Percentiles rank a stretch among this genome's conserved stretches.
Evolutionary conservation across 1,140 invertebrate genomes (phyloP).

Genomic region (Limonius californicus): DNA sequence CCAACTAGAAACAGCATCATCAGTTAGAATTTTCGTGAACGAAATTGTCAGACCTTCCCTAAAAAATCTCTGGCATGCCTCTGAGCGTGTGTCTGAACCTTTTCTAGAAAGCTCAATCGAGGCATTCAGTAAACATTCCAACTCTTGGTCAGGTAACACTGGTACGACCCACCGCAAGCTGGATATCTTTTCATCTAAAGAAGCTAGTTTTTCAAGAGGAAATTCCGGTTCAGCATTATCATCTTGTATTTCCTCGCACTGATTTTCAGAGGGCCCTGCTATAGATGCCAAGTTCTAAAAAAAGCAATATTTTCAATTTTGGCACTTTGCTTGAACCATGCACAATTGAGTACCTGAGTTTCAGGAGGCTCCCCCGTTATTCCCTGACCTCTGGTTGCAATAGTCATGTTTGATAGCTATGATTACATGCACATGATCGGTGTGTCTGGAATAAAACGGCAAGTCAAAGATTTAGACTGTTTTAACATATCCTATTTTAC

Average conservation of each 20-base stretch:
- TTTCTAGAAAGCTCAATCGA: conserved; percentile 81
- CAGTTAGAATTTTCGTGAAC: conserved; percentile 96
- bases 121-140: conserved; percentile 87
- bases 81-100: conserved; percentile 84
- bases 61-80: conserved; percentile 92
- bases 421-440: not conserved
- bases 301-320: not conserved
- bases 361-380: conserved; percentile 56
- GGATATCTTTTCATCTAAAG: conserved; percentile 92
- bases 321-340: no score
- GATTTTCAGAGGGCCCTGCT: conserved; percentile 49
- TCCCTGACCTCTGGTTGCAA: conserved; percentile 60
- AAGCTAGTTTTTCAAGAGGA: conserved; percentile 79
- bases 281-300: conserved; percentile 19
- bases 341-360: conserved; percentile 56
- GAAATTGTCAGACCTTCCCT: conserved; percentile 91
- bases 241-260: conserved; percentile 49
- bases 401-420: conserved; percentile 51
- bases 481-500: not conserved
- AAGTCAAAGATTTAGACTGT: not conserved
- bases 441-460: not conserved
- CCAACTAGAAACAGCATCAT: conserved; percentile 97
- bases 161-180: conserved; percentile 95
- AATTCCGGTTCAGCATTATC: conserved; percentile 67
- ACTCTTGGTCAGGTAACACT: conserved; percentile 91